Evolutionary conservation across 2,888 invertebrate species (phyloP).

Genomic region (Scrobipalpa costella): DNA sequence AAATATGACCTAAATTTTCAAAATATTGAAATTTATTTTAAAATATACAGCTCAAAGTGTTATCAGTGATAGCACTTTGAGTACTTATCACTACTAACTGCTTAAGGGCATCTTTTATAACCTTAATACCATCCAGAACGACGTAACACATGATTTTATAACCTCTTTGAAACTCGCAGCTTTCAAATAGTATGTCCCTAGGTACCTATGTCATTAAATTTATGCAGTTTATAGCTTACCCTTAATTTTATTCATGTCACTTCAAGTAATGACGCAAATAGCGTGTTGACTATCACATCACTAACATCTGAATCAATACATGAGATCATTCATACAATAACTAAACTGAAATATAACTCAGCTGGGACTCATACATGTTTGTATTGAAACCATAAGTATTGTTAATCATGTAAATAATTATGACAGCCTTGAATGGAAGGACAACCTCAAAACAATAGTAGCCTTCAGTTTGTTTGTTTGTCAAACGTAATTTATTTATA

Average conservation of each 20-base stretch:
- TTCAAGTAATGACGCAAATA: constrained; percentile 61
- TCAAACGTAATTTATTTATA: not conserved
- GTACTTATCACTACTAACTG: too few species aligned
- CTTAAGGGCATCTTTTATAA: too few species aligned
- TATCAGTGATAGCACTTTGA: too few species aligned
- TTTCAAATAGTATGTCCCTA: too few species aligned
- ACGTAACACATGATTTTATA: too few species aligned
- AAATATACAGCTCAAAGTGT: too few species aligned
- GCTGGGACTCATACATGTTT: constrained; percentile 36
- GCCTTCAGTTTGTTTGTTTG: not conserved
- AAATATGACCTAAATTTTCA: too few species aligned
- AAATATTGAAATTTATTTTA: too few species aligned
- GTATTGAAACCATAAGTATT: constrained; percentile 25
- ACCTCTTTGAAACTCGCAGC: too few species aligned
- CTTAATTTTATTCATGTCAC: constrained; percentile 40
- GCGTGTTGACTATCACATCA: constrained; percentile 48
- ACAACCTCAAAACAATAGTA: not conserved
- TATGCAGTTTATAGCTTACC: not conserved
- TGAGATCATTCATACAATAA: constrained; percentile 56
- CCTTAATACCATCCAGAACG: too few species aligned
- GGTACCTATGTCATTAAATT: too few species aligned
- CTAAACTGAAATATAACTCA: constrained; percentile 28
- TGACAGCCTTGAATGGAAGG: not conserved
- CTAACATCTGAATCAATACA: constrained; percentile 63
- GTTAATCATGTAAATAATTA: not conserved